Percentiles rank a stretch among this genome's conserved stretches.
Conservation (phyloP, 1,140 invertebrate genomes). For the Delia radicum region DNA sequence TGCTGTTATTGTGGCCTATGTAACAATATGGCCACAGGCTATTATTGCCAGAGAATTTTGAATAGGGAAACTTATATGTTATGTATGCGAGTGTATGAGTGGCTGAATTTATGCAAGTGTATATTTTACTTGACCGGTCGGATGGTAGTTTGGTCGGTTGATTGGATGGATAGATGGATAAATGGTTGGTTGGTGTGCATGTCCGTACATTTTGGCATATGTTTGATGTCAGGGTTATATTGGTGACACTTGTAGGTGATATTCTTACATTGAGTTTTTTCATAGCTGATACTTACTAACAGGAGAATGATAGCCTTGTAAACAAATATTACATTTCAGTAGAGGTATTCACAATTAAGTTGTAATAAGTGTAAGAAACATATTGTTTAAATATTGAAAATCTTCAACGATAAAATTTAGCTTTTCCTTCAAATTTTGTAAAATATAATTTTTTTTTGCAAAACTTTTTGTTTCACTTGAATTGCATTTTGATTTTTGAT, state of each 20-base stretch:
- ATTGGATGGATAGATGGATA: background rate
- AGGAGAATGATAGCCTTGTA: no score
- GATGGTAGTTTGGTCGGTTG: background rate
- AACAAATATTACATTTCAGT: no score
- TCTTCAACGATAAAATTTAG: no score
- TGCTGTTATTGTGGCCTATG: constrained; percentile 10
- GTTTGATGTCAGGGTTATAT: constrained; percentile 22
- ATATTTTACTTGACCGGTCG: background rate
- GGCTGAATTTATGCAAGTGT: background rate
- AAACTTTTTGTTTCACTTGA: no score
- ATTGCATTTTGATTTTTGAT: no score
- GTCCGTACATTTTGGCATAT: background rate
- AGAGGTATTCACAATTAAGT: no score
- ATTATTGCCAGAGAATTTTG: background rate
- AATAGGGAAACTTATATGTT: background rate
- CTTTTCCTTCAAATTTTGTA: no score
- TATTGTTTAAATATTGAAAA: no score
- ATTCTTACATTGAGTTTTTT: background rate
- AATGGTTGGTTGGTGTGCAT: background rate
- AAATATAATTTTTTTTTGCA: no score
- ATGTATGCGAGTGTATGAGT: background rate
- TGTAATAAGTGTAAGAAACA: no score
- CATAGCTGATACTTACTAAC: background rate
- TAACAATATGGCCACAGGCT: constrained; percentile 11
- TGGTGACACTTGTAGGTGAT: constrained; percentile 21